Evolutionary conservation across 2,888 invertebrate genomes (phyloP).

Genomic region (Arenicola marina): DNA sequence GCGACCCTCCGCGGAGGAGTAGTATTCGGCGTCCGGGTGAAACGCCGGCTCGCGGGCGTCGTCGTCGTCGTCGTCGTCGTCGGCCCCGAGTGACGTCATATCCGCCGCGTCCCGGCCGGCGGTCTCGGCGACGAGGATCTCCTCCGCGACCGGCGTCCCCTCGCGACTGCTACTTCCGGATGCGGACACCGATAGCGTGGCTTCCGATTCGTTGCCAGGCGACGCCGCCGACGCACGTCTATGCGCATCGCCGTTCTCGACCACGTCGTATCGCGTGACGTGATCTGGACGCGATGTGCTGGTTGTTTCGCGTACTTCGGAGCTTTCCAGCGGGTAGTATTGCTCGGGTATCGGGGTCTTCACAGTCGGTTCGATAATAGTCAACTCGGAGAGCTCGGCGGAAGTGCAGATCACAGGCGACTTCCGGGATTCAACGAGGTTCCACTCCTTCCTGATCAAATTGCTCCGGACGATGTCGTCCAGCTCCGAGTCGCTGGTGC

Average conservation of each 20-base stretch:
- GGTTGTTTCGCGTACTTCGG: background rate
- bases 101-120: background rate
- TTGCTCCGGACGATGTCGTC: constrained; percentile 12
- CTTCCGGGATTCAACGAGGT: background rate
- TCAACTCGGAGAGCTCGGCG: background rate
- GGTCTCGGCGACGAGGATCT: background rate
- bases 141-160: background rate
- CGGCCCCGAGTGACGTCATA: background rate
- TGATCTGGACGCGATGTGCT: background rate
- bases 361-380: background rate
- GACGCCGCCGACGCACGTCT: background rate
- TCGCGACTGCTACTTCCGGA: too few species aligned
- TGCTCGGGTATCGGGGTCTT: too few species aligned
- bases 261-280: background rate
- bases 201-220: too few species aligned
- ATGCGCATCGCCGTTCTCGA: background rate
- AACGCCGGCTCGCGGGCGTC: too few species aligned
- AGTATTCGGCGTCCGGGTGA: background rate
- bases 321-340: too few species aligned
- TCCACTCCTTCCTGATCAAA: constrained; percentile 9
- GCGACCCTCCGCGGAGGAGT: background rate
- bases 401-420: background rate
- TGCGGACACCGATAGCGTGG: too few species aligned
- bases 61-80: background rate
- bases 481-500: background rate